phyloP scores from a whole-genome alignment of 2,113 vertebrate genomes.

The Sinocyclocheilus maitianheensis region DNA sequence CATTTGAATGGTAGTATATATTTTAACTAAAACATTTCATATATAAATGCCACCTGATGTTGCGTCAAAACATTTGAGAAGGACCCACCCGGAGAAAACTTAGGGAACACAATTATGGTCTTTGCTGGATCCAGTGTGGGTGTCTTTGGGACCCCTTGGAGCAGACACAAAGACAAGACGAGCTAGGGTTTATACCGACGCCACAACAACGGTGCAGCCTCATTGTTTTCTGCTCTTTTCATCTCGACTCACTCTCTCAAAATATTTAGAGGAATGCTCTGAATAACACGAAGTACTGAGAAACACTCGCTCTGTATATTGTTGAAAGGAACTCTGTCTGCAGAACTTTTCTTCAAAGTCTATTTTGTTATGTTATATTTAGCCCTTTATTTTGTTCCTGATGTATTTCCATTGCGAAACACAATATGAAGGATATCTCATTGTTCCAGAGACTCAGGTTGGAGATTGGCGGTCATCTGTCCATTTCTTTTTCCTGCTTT shows the following conservation, averaged over 20 bases:
- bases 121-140: constrained; percentile 40
- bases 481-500: constrained; percentile 76
- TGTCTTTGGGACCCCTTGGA: constrained; percentile 46
- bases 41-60: background rate
- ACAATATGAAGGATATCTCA: constrained; percentile 76
- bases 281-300: constrained; percentile 78
- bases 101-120: background rate
- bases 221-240: constrained; percentile 79
- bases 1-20: background rate
- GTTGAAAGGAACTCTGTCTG: constrained; percentile 79
- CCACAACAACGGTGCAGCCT: constrained; percentile 74
- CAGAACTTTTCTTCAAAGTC: constrained; percentile 77
- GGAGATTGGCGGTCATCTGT: constrained; percentile 65
- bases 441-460: constrained; percentile 73
- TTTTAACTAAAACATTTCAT: background rate
- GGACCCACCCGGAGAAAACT: background rate
- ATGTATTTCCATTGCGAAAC: constrained; percentile 70
- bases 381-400: constrained; percentile 67
- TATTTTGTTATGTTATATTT: constrained; percentile 72
- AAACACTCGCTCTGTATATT: constrained; percentile 78
- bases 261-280: constrained; percentile 79
- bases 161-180: constrained; percentile 72
- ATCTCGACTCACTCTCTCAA: constrained; percentile 79
- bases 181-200: constrained; percentile 70
- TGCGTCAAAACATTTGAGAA: background rate